Percentiles rank a stretch among this genome's conserved stretches.
phyloP scores from a whole-genome alignment of 2,113 vertebrate species.

The Anolis carolinensis region DNA sequence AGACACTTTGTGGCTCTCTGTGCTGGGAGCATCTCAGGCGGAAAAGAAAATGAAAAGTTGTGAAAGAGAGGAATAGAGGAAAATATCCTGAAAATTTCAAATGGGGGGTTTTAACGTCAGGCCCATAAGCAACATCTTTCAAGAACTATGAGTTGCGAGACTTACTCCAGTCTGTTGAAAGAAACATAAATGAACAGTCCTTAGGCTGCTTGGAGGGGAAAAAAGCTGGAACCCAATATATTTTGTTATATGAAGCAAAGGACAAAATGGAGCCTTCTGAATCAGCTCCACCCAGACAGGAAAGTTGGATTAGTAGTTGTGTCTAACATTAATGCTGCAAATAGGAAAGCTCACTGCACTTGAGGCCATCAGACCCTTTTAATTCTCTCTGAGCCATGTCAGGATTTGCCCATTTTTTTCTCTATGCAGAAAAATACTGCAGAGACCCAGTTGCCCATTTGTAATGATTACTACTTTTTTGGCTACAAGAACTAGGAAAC shows the following conservation, averaged over 20 bases:
- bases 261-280: background rate
- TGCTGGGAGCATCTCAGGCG: conserved; percentile 33
- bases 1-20: conserved; percentile 16
- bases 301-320: background rate
- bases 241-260: background rate
- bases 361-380: background rate
- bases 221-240: background rate
- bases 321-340: background rate
- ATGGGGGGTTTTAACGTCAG: background rate
- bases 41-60: conserved; percentile 1
- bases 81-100: background rate
- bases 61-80: background rate
- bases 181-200: background rate
- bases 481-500: too few species aligned
- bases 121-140: background rate
- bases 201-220: background rate
- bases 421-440: too few species aligned
- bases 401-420: too few species aligned
- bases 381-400: too few species aligned
- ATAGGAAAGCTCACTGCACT: too few species aligned
- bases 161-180: background rate
- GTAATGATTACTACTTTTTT: too few species aligned
- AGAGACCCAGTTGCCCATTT: too few species aligned
- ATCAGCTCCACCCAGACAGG: background rate
- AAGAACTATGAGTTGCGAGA: background rate